phyloP scores from a whole-genome alignment of 2,113 vertebrate genomes.

The Heliornis fulica region DNA sequence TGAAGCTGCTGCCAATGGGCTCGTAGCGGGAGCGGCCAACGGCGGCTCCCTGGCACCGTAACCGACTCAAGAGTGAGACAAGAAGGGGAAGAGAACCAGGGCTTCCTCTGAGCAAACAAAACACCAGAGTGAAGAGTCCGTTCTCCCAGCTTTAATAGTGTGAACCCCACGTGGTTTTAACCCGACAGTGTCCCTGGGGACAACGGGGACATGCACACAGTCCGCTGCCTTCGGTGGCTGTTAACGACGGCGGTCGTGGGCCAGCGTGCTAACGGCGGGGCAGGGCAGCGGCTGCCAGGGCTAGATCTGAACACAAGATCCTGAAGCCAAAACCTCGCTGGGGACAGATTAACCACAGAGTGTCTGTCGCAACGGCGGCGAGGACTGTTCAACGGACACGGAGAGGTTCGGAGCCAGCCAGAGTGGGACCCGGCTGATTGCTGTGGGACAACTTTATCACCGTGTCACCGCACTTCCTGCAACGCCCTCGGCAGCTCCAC shows the following conservation, averaged over 20 bases:
- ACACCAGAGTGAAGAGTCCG: background rate
- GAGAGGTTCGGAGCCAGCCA: rapidly evolving
- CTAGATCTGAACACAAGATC: too few species aligned
- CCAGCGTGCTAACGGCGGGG: too few species aligned
- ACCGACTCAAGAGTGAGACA: background rate
- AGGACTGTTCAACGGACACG: too few species aligned
- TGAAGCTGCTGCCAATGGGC: rapidly evolving
- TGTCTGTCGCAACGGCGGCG: too few species aligned
- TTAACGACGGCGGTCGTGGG: too few species aligned
- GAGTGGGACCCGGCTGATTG: background rate
- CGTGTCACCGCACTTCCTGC: background rate
- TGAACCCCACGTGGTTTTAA: background rate
- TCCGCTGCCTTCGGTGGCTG: background rate
- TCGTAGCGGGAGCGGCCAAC: background rate
- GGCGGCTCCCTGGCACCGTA: background rate
- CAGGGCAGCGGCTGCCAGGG: too few species aligned
- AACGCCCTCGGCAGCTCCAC: rapidly evolving
- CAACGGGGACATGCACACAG: background rate
- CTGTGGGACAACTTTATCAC: rapidly evolving
- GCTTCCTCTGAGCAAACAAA: background rate
- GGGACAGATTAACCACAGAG: too few species aligned
- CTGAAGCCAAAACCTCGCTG: too few species aligned
- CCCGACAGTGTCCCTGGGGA: background rate
- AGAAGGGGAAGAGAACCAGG: background rate
- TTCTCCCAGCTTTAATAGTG: background rate